Percentiles rank a stretch among this genome's conserved stretches.
Evolutionary conservation across 2,888 invertebrate genomes (phyloP).

Genomic region (Pimpla rufipes): DNA sequence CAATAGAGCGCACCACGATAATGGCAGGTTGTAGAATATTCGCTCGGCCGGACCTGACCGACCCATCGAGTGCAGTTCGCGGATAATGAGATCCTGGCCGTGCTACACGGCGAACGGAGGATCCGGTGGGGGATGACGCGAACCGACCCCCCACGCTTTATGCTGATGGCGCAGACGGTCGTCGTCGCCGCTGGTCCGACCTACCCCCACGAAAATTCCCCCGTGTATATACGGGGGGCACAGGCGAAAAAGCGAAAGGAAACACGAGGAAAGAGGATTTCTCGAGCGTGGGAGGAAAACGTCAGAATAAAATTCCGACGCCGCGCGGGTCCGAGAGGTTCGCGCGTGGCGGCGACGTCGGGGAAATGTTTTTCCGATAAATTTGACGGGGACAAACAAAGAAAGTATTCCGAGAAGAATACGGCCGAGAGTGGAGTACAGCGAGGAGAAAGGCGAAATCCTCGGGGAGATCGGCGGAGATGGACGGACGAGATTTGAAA

Average conservation of each 20-base stretch:
- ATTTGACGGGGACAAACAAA: constrained; percentile 61
- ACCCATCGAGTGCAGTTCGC: constrained; percentile 56
- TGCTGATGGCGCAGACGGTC: constrained; percentile 1
- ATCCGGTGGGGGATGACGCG: background rate
- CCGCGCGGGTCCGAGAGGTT: background rate
- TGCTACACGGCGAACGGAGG: constrained; percentile 11
- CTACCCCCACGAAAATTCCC: constrained; percentile 12
- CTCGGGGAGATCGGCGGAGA: constrained; percentile 34
- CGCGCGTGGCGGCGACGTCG: constrained; percentile 6
- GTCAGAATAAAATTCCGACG: constrained; percentile 46
- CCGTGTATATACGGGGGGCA: background rate
- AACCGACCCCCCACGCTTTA: constrained; percentile 17
- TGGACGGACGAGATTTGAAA: constrained; percentile 58
- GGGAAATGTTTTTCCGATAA: constrained; percentile 59
- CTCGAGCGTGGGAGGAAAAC: constrained; percentile 6
- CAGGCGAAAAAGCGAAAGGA: constrained; percentile 17
- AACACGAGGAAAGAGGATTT: background rate
- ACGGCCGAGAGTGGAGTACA: constrained; percentile 43
- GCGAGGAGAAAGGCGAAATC: constrained; percentile 42
- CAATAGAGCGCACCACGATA: constrained; percentile 19
- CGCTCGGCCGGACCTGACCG: constrained; percentile 17
- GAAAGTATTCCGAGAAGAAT: constrained; percentile 54
- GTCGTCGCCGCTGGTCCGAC: background rate
- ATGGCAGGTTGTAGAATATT: constrained; percentile 15
- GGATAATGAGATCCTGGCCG: constrained; percentile 69